Base-by-base conservation (phyloP, 2,797 vertebrate species). In the Hypotaenidia okinawae region DNA sequence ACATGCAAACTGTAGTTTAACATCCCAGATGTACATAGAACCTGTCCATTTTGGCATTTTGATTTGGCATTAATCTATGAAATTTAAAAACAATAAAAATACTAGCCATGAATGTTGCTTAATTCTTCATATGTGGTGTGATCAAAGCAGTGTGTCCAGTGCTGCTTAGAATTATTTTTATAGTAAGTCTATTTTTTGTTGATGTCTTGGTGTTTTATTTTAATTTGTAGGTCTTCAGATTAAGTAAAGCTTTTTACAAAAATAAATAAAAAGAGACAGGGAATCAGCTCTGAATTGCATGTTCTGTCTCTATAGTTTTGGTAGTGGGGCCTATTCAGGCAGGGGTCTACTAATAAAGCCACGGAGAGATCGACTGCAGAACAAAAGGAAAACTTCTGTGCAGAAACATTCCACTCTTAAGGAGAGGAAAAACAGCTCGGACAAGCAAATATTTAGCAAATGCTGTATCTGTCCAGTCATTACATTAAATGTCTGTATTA, bases 61-160 rank as follows among this genome's bases (percentile, higher is more conserved):
- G 32, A 52, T 32, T 51, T 67, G 13, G 5, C 41, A 54, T 51
- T 62, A 6, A 41, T 33, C 30, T 74, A 3, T 41, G 27, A 87
- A 49, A 7, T 37, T 28, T 70, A 54, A 59, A 88, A 94, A 7
- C 8, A 61, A 41, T 16, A 21, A 76, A 80, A 79, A 70, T 21
- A 39, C 23, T 6, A 39, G 39, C 15, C 17, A 17, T 37, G 6
- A 61, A 12, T n/a, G 11, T 54, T 79, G 9, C 22, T 68, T 52
- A 6, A 39, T 32, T 43, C 30, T 68, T 59, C 4, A 0, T 14
- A 15, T 4, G 2, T 74, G 6, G 5, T 52, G 3, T 45, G 57
- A 61, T 16, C 8, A 63, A 81, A 90, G 25, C 35, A 67, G 22
- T 0, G 2, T 9, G 22, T 62, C 13, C 66, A 18, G 11, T 63